Evolutionary conservation across 2,888 invertebrate genomes (phyloP).

Genomic region (Apomyelois bistriatella): DNA sequence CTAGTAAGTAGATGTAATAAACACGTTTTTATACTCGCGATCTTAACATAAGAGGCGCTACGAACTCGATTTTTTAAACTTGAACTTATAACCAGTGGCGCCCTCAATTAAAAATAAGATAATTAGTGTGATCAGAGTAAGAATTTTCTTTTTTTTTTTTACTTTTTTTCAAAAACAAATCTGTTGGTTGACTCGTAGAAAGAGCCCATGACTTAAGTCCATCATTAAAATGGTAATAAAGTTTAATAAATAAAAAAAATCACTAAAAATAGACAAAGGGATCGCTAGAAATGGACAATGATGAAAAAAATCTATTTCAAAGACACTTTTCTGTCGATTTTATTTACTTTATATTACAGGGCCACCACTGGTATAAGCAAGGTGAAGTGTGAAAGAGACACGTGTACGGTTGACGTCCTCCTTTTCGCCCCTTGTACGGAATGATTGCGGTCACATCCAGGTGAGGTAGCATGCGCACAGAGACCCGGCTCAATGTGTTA

Average conservation of each 20-base stretch:
- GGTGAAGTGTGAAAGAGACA: slow-evolving; percentile 16
- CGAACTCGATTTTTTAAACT: slow-evolving; percentile 21
- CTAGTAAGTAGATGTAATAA: slow-evolving; percentile 41
- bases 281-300: no score
- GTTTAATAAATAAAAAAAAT: no score
- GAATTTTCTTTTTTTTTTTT: no score
- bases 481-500: slow-evolving; percentile 4
- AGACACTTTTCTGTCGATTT: no score
- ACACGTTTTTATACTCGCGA: slow-evolving; percentile 43
- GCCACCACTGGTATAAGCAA: neutral
- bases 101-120: no score
- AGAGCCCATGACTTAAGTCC: no score
- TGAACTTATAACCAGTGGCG: neutral
- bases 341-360: neutral
- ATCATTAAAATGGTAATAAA: no score
- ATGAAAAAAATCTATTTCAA: no score
- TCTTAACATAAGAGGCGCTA: slow-evolving; percentile 55
- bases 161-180: no score
- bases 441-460: slow-evolving; percentile 18
- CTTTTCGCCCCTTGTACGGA: slow-evolving; percentile 15
- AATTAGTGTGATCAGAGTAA: no score
- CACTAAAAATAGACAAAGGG: no score
- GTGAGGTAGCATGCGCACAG: slow-evolving; percentile 24
- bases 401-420: neutral
- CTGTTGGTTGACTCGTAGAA: no score